Percentiles rank a stretch among this genome's conserved stretches.
phyloP scores from a whole-genome alignment of 1,140 invertebrate species.

The Drosophila tsacasi region DNA sequence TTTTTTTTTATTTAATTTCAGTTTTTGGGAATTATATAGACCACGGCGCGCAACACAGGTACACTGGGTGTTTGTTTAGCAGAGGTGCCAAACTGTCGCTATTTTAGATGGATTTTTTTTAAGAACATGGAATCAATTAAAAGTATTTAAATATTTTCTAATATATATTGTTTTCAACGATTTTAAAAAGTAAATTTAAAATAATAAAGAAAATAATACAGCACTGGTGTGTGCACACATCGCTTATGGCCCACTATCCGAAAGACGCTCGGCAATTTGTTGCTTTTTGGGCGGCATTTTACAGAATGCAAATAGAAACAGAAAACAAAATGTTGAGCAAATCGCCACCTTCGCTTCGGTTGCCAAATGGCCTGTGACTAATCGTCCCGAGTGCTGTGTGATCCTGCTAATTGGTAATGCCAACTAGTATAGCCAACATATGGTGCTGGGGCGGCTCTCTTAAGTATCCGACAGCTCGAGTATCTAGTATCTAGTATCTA shows the following conservation, averaged over 20 bases:
- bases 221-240: neutral
- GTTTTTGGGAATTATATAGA: conserved; percentile 40
- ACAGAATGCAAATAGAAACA: conserved; percentile 49
- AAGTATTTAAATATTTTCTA: neutral
- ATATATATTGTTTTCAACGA: no score
- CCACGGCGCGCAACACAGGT: conserved; percentile 23
- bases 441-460: conserved; percentile 16
- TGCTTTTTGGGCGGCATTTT: conserved; percentile 26
- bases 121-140: neutral
- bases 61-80: conserved; percentile 1
- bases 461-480: neutral
- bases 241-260: conserved; percentile 25
- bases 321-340: conserved; percentile 45
- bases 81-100: neutral
- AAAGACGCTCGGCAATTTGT: conserved; percentile 6
- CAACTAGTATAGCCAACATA: conserved; percentile 45
- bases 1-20: conserved; percentile 16
- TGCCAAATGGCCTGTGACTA: conserved; percentile 71
- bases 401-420: conserved; percentile 66
- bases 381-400: conserved; percentile 52
- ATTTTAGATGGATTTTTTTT: no score
- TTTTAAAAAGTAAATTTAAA: no score
- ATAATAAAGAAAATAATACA: neutral
- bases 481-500: conserved; percentile 5
- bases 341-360: conserved; percentile 57